phyloP scores from a whole-genome alignment of 2,797 vertebrate genomes.

The Anolis apletophallus region DNA sequence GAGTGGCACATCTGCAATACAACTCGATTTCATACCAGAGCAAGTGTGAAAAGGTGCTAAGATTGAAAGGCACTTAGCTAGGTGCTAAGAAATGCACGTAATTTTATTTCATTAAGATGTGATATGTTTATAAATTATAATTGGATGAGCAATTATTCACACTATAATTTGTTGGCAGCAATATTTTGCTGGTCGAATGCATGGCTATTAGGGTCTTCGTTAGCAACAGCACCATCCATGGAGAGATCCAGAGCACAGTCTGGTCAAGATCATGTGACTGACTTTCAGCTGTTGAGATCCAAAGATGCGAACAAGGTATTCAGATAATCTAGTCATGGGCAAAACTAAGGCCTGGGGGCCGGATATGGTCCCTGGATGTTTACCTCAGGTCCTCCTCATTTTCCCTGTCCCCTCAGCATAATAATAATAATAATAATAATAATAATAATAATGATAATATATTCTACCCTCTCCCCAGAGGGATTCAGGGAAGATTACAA shows the following conservation, averaged over 20 bases:
- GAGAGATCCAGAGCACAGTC: background rate
- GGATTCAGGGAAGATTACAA: too few species aligned
- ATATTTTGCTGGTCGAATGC: background rate
- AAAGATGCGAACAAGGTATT: background rate
- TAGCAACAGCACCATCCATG: too few species aligned
- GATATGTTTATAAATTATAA: too few species aligned
- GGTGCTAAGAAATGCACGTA: background rate
- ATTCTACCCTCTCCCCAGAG: too few species aligned
- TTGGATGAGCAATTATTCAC: background rate
- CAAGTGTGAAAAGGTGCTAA: background rate
- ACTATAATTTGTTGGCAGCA: background rate
- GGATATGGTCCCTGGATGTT: too few species aligned
- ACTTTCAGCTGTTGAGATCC: background rate
- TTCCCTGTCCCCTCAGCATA: too few species aligned
- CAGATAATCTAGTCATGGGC: background rate
- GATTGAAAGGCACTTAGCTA: background rate
- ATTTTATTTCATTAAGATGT: background rate
- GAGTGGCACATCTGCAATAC: background rate
- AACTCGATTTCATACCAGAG: background rate
- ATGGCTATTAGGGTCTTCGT: background rate
- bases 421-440: too few species aligned
- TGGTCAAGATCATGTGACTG: background rate
- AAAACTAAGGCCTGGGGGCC: too few species aligned
- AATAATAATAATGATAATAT: too few species aligned
- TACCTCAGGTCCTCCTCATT: too few species aligned